Evolutionary conservation across 2,797 vertebrate genomes (phyloP).

Genomic region (Acridotheres tristis): DNA sequence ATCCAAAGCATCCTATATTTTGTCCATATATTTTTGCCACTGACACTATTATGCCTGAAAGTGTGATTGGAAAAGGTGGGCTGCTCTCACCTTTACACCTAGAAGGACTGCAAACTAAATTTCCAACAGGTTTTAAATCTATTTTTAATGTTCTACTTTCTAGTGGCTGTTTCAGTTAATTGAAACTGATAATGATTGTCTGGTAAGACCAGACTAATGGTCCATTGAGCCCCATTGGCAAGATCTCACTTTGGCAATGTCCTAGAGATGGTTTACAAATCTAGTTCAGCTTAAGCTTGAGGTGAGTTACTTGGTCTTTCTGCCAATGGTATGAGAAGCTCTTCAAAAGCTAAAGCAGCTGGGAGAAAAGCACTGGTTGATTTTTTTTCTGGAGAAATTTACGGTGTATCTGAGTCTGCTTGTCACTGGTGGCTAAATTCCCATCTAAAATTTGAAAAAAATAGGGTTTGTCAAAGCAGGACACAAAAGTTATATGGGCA

Average conservation of each 20-base stretch:
- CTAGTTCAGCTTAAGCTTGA: neutral
- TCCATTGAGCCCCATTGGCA: neutral
- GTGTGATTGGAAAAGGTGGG: neutral
- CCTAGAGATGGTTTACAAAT: neutral
- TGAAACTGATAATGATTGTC: neutral
- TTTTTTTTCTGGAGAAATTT: conserved; percentile 3
- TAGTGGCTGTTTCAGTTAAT: neutral
- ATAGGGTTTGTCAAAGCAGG: neutral
- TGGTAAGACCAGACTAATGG: neutral
- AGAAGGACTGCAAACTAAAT: neutral
- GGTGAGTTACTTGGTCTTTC: neutral
- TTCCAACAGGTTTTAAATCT: neutral
- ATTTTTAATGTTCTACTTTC: neutral
- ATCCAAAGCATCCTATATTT: neutral
- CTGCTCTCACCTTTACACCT: neutral
- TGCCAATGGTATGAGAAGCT: neutral
- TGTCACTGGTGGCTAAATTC: neutral
- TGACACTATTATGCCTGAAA: neutral
- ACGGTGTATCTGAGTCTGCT: neutral
- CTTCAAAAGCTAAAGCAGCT: neutral
- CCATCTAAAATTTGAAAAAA: neutral
- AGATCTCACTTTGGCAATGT: neutral
- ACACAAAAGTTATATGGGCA: neutral
- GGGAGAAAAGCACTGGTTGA: neutral
- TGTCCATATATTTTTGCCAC: neutral